Percentiles rank a stretch among this genome's conserved stretches.
These are phyloP conservation scores for Apamea sordens DNA, from an alignment of 2,888 invertebrate species.

Conservation along the genomic window DNA sequence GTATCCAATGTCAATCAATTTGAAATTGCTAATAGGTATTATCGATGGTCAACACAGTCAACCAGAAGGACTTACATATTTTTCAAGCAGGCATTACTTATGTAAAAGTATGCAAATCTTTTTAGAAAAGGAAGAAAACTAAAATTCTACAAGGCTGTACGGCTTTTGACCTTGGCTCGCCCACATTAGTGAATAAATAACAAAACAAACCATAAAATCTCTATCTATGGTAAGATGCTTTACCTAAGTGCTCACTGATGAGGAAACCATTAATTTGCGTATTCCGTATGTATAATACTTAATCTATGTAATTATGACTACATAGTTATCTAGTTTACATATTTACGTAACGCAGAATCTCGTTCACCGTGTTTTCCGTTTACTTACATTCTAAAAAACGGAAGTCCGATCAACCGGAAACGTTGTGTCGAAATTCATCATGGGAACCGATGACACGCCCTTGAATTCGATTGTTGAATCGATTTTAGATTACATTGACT, in stretches of 20 bases:
- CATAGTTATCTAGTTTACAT: slow-evolving; percentile 39
- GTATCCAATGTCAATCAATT: slow-evolving; percentile 50
- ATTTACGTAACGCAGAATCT: slow-evolving; percentile 51
- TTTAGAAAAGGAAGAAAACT: slow-evolving; percentile 8
- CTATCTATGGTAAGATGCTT: slow-evolving; percentile 24
- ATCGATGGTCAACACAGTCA: slow-evolving; percentile 23
- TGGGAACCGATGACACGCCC: slow-evolving; percentile 74
- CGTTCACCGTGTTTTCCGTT: slow-evolving; percentile 42
- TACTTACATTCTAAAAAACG: slow-evolving; percentile 61
- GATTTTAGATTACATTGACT: slow-evolving; percentile 66
- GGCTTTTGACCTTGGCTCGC: slow-evolving; percentile 15
- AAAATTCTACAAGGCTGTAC: slow-evolving; percentile 5
- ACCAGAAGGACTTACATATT: slow-evolving; percentile 19
- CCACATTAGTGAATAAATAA: slow-evolving; percentile 17
- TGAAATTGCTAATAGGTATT: slow-evolving; percentile 20
- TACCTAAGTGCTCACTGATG: slow-evolving; percentile 16
- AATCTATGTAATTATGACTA: slow-evolving; percentile 34
- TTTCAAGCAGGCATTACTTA: slow-evolving; percentile 10
- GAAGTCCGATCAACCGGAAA: slow-evolving; percentile 68
- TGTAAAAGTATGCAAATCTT: slow-evolving; percentile 10
- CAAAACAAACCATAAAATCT: slow-evolving; percentile 17
- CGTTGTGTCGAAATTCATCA: slow-evolving; percentile 67
- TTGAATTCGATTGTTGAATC: slow-evolving; percentile 68
- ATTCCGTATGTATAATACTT: slow-evolving; percentile 35
- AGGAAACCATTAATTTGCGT: slow-evolving; percentile 43